These are phyloP conservation scores for Gulo gulo DNA, from an alignment of 2,113 vertebrate genomes.

Conservation along the genomic window DNA sequence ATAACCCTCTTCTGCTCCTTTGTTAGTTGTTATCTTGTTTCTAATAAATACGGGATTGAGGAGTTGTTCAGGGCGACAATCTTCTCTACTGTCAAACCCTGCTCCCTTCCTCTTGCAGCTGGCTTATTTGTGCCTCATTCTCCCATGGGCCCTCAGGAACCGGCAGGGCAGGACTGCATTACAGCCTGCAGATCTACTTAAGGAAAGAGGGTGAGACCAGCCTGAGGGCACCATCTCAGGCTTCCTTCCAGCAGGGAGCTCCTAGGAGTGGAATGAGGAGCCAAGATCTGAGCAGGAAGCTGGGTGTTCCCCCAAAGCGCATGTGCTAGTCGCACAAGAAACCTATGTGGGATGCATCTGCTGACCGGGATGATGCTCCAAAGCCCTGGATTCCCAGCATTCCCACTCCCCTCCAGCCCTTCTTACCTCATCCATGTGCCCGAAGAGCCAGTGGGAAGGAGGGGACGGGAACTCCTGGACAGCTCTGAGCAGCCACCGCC, in stretches of 20 bases:
- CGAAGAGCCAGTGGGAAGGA: not conserved
- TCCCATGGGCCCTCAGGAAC: not conserved
- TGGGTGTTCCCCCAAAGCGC: accelerated
- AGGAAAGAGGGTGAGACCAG: not conserved
- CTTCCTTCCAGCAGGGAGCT: not conserved
- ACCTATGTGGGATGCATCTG: not conserved
- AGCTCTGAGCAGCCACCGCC: slow-evolving; percentile 70
- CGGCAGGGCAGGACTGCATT: not conserved
- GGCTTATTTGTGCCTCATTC: no score
- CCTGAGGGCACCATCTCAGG: accelerated
- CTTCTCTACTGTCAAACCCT: no score
- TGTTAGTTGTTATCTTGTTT: no score
- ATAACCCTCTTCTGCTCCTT: no score
- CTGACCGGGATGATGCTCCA: not conserved
- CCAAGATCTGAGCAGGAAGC: not conserved
- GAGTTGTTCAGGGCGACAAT: no score
- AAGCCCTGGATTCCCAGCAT: not conserved
- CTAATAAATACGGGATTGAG: no score
- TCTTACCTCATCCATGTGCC: slow-evolving; percentile 20
- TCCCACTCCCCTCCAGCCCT: not conserved
- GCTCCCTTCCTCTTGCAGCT: no score
- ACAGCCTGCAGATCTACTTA: not conserved
- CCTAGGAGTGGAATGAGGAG: not conserved
- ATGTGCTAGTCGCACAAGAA: accelerated
- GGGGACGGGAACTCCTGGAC: slow-evolving; percentile 84